Evolutionary conservation across 2,113 vertebrate genomes (phyloP), one percentile per base, ranked within the genome.

Genomic region (Sebastes fasciatus): DNA sequence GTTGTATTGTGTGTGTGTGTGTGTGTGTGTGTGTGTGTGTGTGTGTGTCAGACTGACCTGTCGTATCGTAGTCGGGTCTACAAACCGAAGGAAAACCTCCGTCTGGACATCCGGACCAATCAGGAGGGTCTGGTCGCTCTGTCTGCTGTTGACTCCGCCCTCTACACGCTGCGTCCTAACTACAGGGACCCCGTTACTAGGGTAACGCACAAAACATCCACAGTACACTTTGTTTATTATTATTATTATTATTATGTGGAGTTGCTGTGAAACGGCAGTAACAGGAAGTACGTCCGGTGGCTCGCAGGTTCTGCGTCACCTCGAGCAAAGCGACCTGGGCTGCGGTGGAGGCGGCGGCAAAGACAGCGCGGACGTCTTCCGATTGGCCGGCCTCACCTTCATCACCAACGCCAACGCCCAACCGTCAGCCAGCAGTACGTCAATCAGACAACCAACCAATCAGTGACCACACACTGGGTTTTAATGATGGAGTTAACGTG

Each of bases 331-430:
- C 14, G 98, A 99, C 88, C 95, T 93, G 51, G 98, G 98, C 10
- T 99, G 98, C 34, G 98, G 97, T 0, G 97, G 96, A 10, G 98
- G 98, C 0, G 98, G 97, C 1, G 98, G 98, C 13, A 89, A 2
- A 77, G 91, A 98, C 88, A 96, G 94, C 0, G n/a, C 96, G 0
- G 96, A 97, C 0, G 97, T 99, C 0, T 98, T 99, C 83, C 84
- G 81, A 8, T 89, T 95, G 60, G 96, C 97, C 0, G 98, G 98
- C 12, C 96, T 99, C 74, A 97, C 95, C 0, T 97, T 99, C 82
- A 73, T 98, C 21, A 98, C 98, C 23, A 99, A 98, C 0, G 95
- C 97, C 23, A 97, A 98, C 0, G 93, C 94, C 14, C 91, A 95
- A 86, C 61, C 87, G 55, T 1, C 61, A 1, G 1, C 72, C 40